Conservation (phyloP, 2,888 invertebrate genomes). For the Pasiphila rectangulata region DNA sequence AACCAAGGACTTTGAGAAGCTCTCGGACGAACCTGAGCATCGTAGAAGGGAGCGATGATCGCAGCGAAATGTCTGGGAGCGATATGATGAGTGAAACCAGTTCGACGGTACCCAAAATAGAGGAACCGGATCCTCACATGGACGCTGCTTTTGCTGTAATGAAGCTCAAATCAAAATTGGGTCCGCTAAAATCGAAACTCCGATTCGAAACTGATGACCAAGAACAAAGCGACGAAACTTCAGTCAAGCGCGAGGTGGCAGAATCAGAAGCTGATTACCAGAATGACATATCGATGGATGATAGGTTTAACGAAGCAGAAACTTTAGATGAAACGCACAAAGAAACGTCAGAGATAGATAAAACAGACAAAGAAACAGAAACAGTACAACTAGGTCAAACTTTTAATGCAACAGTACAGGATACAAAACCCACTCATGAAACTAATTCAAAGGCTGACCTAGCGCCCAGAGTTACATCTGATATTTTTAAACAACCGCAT, state of each 20-base stretch:
- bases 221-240: conserved; percentile 23
- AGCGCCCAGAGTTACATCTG: conserved; percentile 23
- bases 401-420: neutral
- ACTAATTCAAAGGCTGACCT: neutral
- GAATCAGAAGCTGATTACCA: conserved; percentile 24
- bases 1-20: conserved; percentile 47
- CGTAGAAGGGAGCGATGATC: conserved; percentile 42
- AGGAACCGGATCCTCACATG: conserved; percentile 13
- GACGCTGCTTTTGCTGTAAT: conserved; percentile 7
- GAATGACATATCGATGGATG: conserved; percentile 28
- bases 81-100: conserved; percentile 27
- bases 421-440: neutral
- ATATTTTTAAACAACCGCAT: conserved; percentile 53
- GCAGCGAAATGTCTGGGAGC: conserved; percentile 39
- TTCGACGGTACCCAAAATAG: conserved; percentile 10
- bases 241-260: conserved; percentile 34
- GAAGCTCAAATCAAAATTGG: conserved; percentile 20
- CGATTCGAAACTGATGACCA: conserved; percentile 54
- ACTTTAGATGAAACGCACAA: conserved; percentile 1
- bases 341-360: conserved; percentile 6
- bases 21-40: conserved; percentile 45
- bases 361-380: too few species aligned
- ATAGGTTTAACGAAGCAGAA: conserved; percentile 14
- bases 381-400: conserved; percentile 3
- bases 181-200: conserved; percentile 54